A percentile compares a stretch with the other conserved stretches of the same genome.
These are phyloP conservation scores for Chrysochloris asiatica DNA, from an alignment of 2,113 vertebrate species.

Conservation along the genomic window DNA sequence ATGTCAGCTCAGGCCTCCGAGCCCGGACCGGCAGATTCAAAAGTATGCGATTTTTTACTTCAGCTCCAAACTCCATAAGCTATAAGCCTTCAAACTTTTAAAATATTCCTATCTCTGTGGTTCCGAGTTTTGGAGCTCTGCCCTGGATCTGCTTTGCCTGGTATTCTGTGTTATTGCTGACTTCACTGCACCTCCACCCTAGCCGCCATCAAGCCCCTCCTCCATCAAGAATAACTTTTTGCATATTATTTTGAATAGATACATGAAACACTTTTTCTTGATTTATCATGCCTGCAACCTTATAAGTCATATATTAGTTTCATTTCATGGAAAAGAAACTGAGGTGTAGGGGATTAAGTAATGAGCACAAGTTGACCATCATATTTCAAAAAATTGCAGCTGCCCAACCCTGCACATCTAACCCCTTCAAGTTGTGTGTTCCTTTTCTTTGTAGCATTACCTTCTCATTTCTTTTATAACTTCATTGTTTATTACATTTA, in stretches of 20 bases:
- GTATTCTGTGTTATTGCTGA: no score
- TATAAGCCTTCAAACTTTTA: no score
- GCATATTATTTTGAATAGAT: neutral
- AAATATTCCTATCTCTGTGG: no score
- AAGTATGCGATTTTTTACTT: no score
- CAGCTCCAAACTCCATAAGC: no score
- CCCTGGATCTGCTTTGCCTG: no score
- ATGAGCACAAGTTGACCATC: neutral
- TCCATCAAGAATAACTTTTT: neutral
- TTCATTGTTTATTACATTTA: neutral
- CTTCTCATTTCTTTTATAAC: neutral
- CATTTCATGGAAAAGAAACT: neutral
- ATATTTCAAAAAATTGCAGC: rapidly evolving
- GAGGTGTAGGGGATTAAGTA: neutral
- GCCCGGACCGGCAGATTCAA: no score
- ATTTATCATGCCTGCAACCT: no score
- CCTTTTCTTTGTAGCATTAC: neutral
- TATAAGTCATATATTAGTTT: neutral
- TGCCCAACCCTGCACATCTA: neutral
- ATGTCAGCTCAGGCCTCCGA: no score
- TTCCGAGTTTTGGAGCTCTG: no score
- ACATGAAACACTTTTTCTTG: rapidly evolving
- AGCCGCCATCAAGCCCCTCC: no score
- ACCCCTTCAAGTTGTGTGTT: neutral
- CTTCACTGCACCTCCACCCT: no score